Evolutionary conservation across 2,797 vertebrate species (phyloP), one percentile per base, ranked within the genome.

Genomic region (Gymnoscopelus braueri): DNA sequence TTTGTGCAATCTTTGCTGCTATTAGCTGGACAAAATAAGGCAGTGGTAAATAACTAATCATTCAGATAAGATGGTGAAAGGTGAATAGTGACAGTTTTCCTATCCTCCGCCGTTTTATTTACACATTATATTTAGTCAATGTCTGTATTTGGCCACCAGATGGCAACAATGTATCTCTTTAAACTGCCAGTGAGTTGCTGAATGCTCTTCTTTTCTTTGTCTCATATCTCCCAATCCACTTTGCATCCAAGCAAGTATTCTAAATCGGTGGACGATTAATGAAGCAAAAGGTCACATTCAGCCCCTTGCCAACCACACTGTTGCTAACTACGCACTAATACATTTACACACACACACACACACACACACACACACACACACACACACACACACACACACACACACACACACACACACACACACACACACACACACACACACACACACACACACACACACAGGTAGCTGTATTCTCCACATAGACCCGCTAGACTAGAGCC

Each of bases 371-470:
- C 19, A 57, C 55, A 65, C 54, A 80, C 53, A 75, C 19, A 56
- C 48, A 51, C 60, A 26, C 39, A 48, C 32, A 65, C 35, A 56
- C 14, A 9, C 60, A n/a, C 15, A 51, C 19, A 12, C 13, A 39
- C 2, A 58, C 35, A 44, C 39, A 59, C 55, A 51, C 19, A 58
- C 23, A 51, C 13, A 52, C 2, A 44, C 52, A 52, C 11, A 23
- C 48, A 63, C 6, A 76, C 53, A 65, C 29, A 68, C 19, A 64
- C 53, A 53, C 15, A 65, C 24, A 14, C 44, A 49, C 54, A 91
- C 94, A 0, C 88, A 96, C 95, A 95, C 92, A 61, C 59, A 11
- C 59, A 67, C 65, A 49, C 59, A 19, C 32, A 57, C 8, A 57
- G 56, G 1, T 44, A 14, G 19, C 26, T 13, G 7, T 39, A 2